Base-by-base conservation (phyloP, 2,113 vertebrate species). In the Apteryx mantelli region DNA sequence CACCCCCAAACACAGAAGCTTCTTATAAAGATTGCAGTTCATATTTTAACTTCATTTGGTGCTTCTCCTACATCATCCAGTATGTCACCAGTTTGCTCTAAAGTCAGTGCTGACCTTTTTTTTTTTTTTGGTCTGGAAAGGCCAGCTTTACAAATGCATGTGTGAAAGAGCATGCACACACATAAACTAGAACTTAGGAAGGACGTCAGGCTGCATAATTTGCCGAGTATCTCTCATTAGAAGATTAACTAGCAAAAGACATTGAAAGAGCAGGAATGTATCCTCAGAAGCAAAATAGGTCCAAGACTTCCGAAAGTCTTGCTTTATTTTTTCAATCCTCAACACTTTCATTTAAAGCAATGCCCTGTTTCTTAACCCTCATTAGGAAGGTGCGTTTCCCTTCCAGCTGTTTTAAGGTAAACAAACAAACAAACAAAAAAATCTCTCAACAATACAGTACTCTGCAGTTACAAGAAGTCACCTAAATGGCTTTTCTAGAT, bases 181-280 rank as follows among this genome's bases (percentile, higher is more conserved):
- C 0, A 2, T 36, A 18, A 52, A 13, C 48, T 25, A 6, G 12
- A 77, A n/a, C 46, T 44, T 44, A 32, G 14, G 15, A 32, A 48
- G 15, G 26, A 8, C 50, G 38, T 60, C 4, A 18, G 9, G 8
- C 42, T 44, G 36, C 38, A 32, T 30, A 30, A 11, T 32, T 58
- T 34, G 36, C 24, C 5, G 5, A 53, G 10, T 15, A 65, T 50
- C 81, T 64, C 9, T n/a, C 44, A 9, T 28, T 38, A 46, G 36
- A 42, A 20, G 8, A 48, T n/a, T 7, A 83, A 60, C 30, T 4
- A 5, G 48, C 34, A 38, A 25, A 61, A 88, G 25, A 21, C 30
- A 30, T 11, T 6, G 4, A 1, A 46, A 42, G 24, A 4, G 11
- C 26, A 32, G 25, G 36, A 10, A 6, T 16, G 1, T 36, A 52